Conservation (phyloP, 2,113 vertebrate genomes). For the Malurus elegans region DNA sequence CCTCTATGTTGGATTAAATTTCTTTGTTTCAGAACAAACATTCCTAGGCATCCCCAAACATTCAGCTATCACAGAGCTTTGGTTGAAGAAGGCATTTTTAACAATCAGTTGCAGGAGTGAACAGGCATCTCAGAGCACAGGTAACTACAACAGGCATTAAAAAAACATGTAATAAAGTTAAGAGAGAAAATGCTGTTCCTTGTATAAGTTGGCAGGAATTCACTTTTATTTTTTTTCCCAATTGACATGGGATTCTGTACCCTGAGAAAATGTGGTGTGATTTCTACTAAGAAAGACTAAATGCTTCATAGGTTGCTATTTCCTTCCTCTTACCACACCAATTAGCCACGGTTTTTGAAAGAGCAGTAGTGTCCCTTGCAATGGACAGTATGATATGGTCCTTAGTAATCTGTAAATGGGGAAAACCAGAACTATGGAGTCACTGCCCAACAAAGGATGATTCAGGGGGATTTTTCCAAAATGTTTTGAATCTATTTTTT, state of each 20-base stretch:
- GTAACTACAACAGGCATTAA: not conserved
- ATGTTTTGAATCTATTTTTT: not conserved
- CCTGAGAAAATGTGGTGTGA: not conserved
- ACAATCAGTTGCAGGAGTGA: not conserved
- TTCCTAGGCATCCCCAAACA: not conserved
- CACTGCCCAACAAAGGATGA: not conserved
- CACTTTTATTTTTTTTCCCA: not conserved
- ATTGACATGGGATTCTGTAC: not conserved
- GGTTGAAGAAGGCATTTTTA: not conserved
- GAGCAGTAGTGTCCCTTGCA: not conserved
- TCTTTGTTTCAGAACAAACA: not conserved
- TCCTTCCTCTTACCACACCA: not conserved
- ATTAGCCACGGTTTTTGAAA: not conserved
- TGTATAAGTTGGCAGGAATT: not conserved
- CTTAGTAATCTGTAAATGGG: not conserved
- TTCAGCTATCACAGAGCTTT: not conserved
- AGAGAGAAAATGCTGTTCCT: not conserved
- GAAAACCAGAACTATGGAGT: slow-evolving; percentile 9
- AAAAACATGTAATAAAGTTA: not conserved
- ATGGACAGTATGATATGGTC: not conserved
- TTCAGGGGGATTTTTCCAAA: not conserved
- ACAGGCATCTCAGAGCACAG: not conserved
- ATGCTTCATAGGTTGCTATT: not conserved
- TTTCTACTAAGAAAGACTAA: not conserved
- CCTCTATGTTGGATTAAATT: not conserved